Percentiles rank a stretch among this genome's conserved stretches.
Evolutionary conservation across 2,888 invertebrate species (phyloP).

Genomic region (Scaptomyza parva): DNA sequence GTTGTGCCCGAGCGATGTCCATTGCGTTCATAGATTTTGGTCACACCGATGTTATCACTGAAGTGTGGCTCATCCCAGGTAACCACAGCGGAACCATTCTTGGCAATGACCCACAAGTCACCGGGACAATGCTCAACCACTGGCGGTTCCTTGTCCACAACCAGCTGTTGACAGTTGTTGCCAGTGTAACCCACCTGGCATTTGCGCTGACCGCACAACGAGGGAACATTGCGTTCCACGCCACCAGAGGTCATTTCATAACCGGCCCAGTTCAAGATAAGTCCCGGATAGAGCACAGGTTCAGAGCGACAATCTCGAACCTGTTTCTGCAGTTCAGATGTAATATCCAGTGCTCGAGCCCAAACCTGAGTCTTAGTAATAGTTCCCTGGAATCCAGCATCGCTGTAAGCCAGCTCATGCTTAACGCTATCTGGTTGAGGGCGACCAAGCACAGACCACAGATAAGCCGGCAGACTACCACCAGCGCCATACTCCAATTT

Average conservation of each 20-base stretch:
- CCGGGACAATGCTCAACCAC: slow-evolving; percentile 96
- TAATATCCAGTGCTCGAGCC: slow-evolving; percentile 95
- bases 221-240: slow-evolving; percentile 95
- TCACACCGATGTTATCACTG: slow-evolving; percentile 94
- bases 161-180: slow-evolving; percentile 92
- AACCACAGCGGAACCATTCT: slow-evolving; percentile 95
- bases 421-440: slow-evolving; percentile 90
- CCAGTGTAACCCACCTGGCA: slow-evolving; percentile 96
- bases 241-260: slow-evolving; percentile 95
- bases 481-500: slow-evolving; percentile 96
- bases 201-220: slow-evolving; percentile 94
- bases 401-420: slow-evolving; percentile 88
- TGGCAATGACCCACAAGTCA: slow-evolving; percentile 96
- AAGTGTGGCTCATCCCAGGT: slow-evolving; percentile 97
- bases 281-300: slow-evolving; percentile 93
- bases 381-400: slow-evolving; percentile 97
- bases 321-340: slow-evolving; percentile 96
- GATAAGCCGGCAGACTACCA: slow-evolving; percentile 92
- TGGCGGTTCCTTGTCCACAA: slow-evolving; percentile 94
- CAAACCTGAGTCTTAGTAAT: slow-evolving; percentile 97
- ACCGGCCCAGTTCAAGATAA: slow-evolving; percentile 96
- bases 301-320: slow-evolving; percentile 96
- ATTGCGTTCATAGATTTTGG: slow-evolving; percentile 92
- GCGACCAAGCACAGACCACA: slow-evolving; percentile 96
- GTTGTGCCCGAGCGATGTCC: slow-evolving; percentile 95